A percentile compares a stretch with the other conserved stretches of the same genome.
Evolutionary conservation across 2,113 vertebrate genomes (phyloP).

Genomic region (Ammospiza caudacuta): DNA sequence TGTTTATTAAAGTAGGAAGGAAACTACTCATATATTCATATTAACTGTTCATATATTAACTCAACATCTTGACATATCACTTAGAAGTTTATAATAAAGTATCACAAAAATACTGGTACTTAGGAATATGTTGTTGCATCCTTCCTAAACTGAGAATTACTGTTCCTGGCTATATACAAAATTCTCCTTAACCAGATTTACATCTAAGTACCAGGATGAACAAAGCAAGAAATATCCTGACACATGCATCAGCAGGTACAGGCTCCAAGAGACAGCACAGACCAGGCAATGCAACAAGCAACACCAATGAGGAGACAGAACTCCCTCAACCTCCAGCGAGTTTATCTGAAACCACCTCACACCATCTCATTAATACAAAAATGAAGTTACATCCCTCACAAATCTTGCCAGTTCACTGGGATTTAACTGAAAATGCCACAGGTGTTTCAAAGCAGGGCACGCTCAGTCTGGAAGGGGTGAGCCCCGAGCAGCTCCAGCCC

Average conservation of each 20-base stretch:
- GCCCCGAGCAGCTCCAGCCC: neutral
- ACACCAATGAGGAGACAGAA: rapidly evolving
- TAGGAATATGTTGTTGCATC: neutral
- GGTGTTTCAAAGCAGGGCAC: neutral
- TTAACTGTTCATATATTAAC: neutral
- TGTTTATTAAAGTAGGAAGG: neutral
- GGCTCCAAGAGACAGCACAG: neutral
- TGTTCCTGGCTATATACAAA: neutral
- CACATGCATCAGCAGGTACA: neutral
- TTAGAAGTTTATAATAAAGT: neutral
- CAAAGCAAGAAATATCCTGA: neutral
- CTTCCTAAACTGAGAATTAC: neutral
- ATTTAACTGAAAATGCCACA: neutral
- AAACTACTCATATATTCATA: neutral
- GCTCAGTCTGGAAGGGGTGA: neutral
- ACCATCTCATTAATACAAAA: neutral
- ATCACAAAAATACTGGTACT: neutral
- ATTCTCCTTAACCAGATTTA: neutral
- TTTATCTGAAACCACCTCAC: neutral
- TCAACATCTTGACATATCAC: neutral
- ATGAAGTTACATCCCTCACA: neutral
- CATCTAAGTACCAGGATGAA: neutral
- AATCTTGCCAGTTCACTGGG: neutral
- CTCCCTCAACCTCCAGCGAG: rapidly evolving
- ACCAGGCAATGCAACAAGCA: neutral